Conservation (phyloP, 2,888 invertebrate species). For the Philonicus albiceps region DNA sequence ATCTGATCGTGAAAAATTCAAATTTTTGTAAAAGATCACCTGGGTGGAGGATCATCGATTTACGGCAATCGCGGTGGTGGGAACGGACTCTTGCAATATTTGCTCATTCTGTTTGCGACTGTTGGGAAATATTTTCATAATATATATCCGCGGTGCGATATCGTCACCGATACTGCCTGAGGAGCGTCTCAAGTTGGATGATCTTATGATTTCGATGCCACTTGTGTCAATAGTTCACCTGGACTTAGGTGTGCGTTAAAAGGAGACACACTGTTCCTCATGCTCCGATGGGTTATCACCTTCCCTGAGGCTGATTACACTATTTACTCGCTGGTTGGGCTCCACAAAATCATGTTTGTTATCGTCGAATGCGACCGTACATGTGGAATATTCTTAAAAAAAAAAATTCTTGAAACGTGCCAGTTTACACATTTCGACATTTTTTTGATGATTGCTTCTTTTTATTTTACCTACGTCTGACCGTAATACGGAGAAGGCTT, state of each 20-base stretch:
- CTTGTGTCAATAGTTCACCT: conserved; percentile 41
- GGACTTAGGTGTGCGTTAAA: not conserved
- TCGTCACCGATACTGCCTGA: not conserved
- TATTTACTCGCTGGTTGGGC: conserved; percentile 14
- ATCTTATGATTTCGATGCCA: conserved; percentile 18
- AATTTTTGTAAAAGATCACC: not conserved
- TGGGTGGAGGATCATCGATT: not conserved
- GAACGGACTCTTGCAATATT: conserved; percentile 16
- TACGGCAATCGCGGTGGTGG: conserved; percentile 4
- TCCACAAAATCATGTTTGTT: not conserved
- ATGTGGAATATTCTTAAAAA: not conserved
- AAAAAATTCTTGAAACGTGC: conserved; percentile 15
- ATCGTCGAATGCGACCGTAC: not conserved
- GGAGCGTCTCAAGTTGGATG: not conserved
- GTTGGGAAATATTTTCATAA: not conserved
- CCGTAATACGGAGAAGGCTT: not conserved
- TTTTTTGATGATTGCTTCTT: not conserved
- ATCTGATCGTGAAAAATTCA: conserved; percentile 4
- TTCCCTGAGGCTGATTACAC: conserved; percentile 13
- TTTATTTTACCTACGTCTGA: not conserved
- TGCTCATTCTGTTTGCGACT: conserved; percentile 22
- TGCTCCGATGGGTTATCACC: not conserved
- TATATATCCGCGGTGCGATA: not conserved
- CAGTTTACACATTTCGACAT: conserved; percentile 37
- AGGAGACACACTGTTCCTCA: not conserved